Evolutionary conservation across 2,113 vertebrate species (phyloP), one percentile per base, ranked within the genome.

Genomic region (Mugil cephalus): DNA sequence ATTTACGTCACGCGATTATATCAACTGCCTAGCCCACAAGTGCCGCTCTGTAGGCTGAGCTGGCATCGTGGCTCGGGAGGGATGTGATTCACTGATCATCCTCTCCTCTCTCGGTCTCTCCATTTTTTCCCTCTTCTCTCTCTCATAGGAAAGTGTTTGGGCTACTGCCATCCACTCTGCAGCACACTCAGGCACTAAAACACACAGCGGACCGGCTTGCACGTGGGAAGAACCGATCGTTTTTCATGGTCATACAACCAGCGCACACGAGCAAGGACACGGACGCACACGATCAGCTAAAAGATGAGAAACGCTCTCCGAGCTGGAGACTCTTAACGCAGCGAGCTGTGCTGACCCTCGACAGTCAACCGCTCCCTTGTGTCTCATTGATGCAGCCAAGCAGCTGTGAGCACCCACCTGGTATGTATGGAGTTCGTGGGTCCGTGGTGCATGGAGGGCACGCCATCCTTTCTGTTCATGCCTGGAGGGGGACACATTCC

Each of bases 401-500:
- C 11, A 18, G 60, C 40, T 56, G 10, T 1, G 11, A 24, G 11
- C n/a, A 43, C 51, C 34, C 84, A 99, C 98, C 98, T 96, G 93
- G 90, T 97, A 90, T 97, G 98, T 94, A 98, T 96, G 21, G 98
- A 99, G 92, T 99, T 99, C 65, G 96, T 63, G 9, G 93, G 88
- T 53, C 91, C 96, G 0, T 97, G 94, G 67, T 92, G 97, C 96
- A 99, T 98, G 82, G 96, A 90, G 0, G 95, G 94, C 13, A 90
- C 93, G 0, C 93, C 93, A 30, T 95, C 94, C 91, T 99, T 99
- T 83, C 97, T 95, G 86, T 97, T 99, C 95, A 98, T 95, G 59
- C 93, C 96, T 1, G 98, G 96, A 89, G 97, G 98, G 35, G 97
- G 97, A 69, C 98, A 97, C 97, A 99, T 99, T 55, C 96, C 97